phyloP scores from a whole-genome alignment of 2,888 invertebrate genomes.

The Xestia ashworthii region DNA sequence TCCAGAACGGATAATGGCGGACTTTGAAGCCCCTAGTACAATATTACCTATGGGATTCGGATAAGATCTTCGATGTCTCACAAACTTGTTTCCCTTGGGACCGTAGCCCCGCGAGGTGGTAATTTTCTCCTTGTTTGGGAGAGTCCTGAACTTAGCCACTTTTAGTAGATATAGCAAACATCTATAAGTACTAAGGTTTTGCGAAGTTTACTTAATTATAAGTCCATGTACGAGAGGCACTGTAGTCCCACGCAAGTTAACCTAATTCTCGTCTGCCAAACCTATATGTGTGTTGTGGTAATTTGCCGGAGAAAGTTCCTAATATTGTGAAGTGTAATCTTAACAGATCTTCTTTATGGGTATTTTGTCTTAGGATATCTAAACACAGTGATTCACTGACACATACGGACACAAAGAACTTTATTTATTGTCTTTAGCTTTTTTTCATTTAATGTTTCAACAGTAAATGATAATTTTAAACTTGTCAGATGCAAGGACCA shows the following conservation, averaged over 20 bases:
- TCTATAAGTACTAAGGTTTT: conserved; percentile 10
- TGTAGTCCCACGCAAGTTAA: conserved; percentile 41
- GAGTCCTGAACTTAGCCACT: conserved; percentile 6
- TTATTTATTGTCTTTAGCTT: background rate
- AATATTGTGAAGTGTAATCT: background rate
- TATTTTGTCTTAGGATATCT: background rate
- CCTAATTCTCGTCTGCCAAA: conserved; percentile 36
- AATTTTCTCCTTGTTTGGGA: conserved; percentile 42
- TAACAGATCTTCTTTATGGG: background rate
- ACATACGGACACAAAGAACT: background rate
- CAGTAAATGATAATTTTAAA: background rate
- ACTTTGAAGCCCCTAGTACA: conserved; percentile 7
- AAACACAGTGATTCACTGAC: background rate
- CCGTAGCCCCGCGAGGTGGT: background rate
- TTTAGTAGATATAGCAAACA: conserved; percentile 2
- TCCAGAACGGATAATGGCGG: conserved; percentile 28
- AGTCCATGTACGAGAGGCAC: conserved; percentile 35
- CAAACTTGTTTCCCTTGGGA: conserved; percentile 12
- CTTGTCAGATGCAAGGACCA: background rate
- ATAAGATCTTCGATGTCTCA: conserved; percentile 37
- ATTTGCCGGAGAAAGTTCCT: conserved; percentile 44
- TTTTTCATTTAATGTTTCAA: background rate
- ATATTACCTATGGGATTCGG: conserved; percentile 37
- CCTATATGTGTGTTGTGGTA: conserved; percentile 18
- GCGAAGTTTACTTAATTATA: conserved; percentile 31